Evolutionary conservation across 2,797 vertebrate species (phyloP).

Genomic region (Columba guinea): DNA sequence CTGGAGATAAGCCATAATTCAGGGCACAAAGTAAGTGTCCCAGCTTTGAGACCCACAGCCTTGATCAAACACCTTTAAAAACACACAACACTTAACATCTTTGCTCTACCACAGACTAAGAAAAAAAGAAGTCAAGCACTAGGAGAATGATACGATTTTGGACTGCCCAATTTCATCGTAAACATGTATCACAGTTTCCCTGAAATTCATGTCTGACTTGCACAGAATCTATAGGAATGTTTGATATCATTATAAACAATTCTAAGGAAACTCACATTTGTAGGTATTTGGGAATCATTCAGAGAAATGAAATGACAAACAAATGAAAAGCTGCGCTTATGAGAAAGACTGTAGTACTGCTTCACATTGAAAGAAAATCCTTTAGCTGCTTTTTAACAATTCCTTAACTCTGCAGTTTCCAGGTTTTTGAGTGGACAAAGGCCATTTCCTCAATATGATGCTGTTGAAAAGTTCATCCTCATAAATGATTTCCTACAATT

Average conservation of each 20-base stretch:
- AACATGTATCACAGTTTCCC: neutral
- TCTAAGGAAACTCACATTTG: neutral
- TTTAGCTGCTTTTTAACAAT: neutral
- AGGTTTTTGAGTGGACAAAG: neutral
- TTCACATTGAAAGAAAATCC: neutral
- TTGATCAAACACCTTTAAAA: neutral
- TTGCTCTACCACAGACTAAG: neutral
- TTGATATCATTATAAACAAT: neutral
- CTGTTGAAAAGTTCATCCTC: neutral
- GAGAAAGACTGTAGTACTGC: neutral
- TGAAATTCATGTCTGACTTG: neutral
- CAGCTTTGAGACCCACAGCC: neutral
- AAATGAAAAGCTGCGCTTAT: neutral
- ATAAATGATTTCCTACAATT: slow-evolving; percentile 26
- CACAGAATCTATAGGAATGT: neutral
- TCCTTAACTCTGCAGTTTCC: neutral
- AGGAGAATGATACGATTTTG: neutral
- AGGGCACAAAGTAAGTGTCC: neutral
- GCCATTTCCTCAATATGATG: slow-evolving; percentile 3
- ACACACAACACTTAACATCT: neutral
- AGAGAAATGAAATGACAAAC: neutral
- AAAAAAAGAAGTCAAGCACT: neutral
- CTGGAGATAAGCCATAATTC: neutral
- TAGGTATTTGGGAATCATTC: neutral
- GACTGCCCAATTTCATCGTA: neutral